Conservation (phyloP, 1,140 invertebrate species). For the Trachelipus rathkii region DNA sequence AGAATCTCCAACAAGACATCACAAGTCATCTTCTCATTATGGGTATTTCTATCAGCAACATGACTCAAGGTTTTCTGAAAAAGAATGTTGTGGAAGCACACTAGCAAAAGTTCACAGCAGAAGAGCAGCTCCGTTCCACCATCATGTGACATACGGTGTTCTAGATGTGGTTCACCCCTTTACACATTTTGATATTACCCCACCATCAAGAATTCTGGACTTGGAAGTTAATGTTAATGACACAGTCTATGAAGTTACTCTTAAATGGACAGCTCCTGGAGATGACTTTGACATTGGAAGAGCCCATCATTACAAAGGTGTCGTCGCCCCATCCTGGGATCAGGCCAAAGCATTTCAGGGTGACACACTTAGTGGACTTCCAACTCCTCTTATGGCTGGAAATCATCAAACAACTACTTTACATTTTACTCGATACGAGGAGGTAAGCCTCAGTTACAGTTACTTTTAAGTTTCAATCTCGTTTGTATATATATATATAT, state of each 20-base stretch:
- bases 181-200: constrained; percentile 42
- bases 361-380: constrained; percentile 35
- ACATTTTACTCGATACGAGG: constrained; percentile 38
- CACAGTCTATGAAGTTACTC: constrained; percentile 44
- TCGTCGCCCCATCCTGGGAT: constrained; percentile 40
- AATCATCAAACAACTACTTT: constrained; percentile 37
- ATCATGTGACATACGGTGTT: constrained; percentile 37
- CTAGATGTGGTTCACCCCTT: constrained; percentile 34
- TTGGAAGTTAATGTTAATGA: constrained; percentile 44
- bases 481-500: too few species aligned
- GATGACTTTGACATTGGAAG: constrained; percentile 47
- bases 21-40: constrained; percentile 35
- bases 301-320: constrained; percentile 42
- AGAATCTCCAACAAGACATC: constrained; percentile 39
- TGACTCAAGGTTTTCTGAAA: constrained; percentile 25
- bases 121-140: constrained; percentile 40
- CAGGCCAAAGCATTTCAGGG: constrained; percentile 40
- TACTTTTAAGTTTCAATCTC: too few species aligned
- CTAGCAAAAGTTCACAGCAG: constrained; percentile 35
- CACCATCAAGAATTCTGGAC: constrained; percentile 50
- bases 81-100: constrained; percentile 40
- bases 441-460: constrained; percentile 11
- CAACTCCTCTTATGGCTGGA: constrained; percentile 34
- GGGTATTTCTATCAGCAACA: constrained; percentile 36
- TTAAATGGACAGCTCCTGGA: constrained; percentile 49